phyloP scores from a whole-genome alignment of 1,140 invertebrate genomes.

The Panagrolaimus sp. region DNA sequence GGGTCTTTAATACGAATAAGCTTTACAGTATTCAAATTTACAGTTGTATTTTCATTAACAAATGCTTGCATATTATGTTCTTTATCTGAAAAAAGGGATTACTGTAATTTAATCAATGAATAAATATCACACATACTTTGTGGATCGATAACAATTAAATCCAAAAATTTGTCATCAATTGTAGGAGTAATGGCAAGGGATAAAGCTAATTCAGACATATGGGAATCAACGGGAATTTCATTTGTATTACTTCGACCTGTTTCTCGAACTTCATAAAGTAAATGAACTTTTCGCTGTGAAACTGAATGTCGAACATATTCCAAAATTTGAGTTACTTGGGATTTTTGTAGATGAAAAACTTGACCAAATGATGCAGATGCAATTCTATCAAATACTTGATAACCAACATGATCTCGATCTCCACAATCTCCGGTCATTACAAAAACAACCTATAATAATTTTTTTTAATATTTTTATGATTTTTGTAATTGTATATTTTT shows the following conservation, averaged over 20 bases:
- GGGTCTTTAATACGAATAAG: constrained; percentile 66
- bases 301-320: constrained; percentile 51
- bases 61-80: not conserved
- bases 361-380: constrained; percentile 71
- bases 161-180: constrained; percentile 48
- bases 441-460: constrained; percentile 69
- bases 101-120: not conserved
- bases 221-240: constrained; percentile 45
- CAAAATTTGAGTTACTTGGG: constrained; percentile 67
- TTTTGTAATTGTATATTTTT: too few relatives aligned
- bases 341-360: constrained; percentile 69
- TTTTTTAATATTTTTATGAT: too few relatives aligned
- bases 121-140: constrained; percentile 27
- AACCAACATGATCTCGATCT: constrained; percentile 64
- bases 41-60: not conserved
- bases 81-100: constrained; percentile 8
- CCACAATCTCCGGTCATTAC: constrained; percentile 71
- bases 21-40: constrained; percentile 66
- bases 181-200: constrained; percentile 33
- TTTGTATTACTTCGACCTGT: constrained; percentile 39
- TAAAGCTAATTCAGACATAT: constrained; percentile 50
- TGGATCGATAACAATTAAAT: constrained; percentile 51
- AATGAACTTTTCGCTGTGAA: constrained; percentile 37
- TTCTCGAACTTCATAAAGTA: not conserved
- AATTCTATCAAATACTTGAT: constrained; percentile 68